These are phyloP conservation scores for Anhinga anhinga DNA, from an alignment of 2,113 vertebrate genomes.

Conservation along the genomic window DNA sequence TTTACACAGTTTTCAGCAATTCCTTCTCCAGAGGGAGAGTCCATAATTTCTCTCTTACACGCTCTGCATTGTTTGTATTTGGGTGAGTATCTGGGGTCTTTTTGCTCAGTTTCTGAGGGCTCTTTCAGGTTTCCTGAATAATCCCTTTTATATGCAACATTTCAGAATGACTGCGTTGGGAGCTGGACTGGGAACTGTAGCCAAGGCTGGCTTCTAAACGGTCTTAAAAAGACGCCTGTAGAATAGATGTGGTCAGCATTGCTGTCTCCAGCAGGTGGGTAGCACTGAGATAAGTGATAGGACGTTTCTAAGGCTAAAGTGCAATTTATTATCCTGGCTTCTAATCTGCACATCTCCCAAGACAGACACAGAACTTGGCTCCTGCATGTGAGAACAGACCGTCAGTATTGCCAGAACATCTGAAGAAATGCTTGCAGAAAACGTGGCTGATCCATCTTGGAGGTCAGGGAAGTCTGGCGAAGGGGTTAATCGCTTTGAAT, in stretches of 20 bases:
- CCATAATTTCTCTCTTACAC: background rate
- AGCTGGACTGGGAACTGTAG: background rate
- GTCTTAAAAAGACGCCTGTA: background rate
- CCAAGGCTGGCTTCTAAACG: background rate
- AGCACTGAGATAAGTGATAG: fast-evolving
- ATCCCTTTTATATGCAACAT: background rate
- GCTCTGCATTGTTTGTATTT: background rate
- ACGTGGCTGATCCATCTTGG: background rate
- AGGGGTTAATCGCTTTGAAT: background rate
- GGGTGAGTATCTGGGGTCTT: background rate
- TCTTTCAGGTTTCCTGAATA: background rate
- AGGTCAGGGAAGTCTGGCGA: background rate
- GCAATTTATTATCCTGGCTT: background rate
- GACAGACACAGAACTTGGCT: background rate
- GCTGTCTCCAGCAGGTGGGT: background rate
- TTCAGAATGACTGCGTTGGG: background rate
- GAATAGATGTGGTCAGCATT: background rate
- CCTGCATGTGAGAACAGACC: background rate
- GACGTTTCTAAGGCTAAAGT: background rate
- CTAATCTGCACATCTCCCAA: fast-evolving
- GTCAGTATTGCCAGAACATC: background rate
- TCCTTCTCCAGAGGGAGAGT: background rate
- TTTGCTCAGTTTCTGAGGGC: background rate
- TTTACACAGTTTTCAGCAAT: background rate
- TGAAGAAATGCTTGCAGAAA: background rate